Percentiles rank a stretch among this genome's conserved stretches.
phyloP scores from a whole-genome alignment of 1,140 invertebrate genomes.

The Ips nitidus region DNA sequence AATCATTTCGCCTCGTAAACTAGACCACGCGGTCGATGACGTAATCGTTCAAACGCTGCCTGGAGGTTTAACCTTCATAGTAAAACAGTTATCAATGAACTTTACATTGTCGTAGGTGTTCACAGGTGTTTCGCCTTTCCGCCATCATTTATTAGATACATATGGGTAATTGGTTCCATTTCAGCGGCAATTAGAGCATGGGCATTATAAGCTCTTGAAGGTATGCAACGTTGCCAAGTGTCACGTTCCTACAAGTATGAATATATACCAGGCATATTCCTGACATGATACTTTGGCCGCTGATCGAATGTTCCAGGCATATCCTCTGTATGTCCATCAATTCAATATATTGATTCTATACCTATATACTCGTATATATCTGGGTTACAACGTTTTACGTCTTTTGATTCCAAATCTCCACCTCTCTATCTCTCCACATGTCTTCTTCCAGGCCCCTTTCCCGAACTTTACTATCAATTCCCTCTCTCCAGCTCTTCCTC shows the following conservation, averaged over 20 bases:
- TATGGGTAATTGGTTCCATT: slow-evolving; percentile 12
- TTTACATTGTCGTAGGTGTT: slow-evolving; percentile 27
- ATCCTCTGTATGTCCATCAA: no score
- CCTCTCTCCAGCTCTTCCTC: not conserved
- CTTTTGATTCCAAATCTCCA: not conserved
- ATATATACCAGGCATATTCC: no score
- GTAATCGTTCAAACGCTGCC: slow-evolving; percentile 5
- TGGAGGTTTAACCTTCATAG: slow-evolving; percentile 29
- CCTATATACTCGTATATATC: no score
- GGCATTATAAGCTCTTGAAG: not conserved
- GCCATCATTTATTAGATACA: slow-evolving; percentile 25
- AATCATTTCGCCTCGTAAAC: slow-evolving; percentile 20
- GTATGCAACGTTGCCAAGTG: not conserved
- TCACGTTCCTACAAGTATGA: no score
- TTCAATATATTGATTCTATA: no score
- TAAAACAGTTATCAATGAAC: slow-evolving; percentile 35
- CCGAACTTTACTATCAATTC: not conserved
- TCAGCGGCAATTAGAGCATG: not conserved
- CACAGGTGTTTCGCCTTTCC: slow-evolving; percentile 32
- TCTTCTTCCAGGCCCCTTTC: not conserved
- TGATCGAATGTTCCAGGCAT: no score
- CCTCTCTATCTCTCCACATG: not conserved
- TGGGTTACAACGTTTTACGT: no score
- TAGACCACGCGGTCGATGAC: slow-evolving; percentile 30
- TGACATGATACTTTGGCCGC: no score